Percentiles rank a stretch among this genome's conserved stretches.
Evolutionary conservation across 2,113 vertebrate genomes (phyloP).

Genomic region (Prunella himalayana): DNA sequence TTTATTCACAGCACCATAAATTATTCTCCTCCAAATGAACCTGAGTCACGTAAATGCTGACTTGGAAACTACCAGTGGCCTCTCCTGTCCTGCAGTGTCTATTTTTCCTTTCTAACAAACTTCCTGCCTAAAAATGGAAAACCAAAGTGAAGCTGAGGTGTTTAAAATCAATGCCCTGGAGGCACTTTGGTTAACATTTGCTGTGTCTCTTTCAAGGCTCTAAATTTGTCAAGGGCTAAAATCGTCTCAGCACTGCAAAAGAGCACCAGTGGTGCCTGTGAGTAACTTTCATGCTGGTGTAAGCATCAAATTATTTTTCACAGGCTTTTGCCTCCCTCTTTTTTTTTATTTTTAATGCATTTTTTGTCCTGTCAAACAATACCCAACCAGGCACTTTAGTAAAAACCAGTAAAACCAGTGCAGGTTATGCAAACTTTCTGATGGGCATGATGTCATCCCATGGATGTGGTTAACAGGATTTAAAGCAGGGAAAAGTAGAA

Average conservation of each 20-base stretch:
- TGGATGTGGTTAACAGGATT: background rate
- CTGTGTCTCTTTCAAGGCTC: background rate
- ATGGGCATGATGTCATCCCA: accelerated
- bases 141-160: conserved; percentile 23
- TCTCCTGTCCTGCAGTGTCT: conserved; percentile 9
- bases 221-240: background rate
- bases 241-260: background rate
- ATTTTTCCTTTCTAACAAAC: conserved; percentile 5
- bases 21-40: conserved; percentile 65
- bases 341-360: background rate
- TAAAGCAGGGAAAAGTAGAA: background rate
- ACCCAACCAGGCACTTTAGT: background rate
- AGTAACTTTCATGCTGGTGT: background rate
- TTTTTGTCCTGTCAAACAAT: background rate
- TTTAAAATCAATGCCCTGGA: conserved; percentile 49
- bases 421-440: background rate
- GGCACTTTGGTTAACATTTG: background rate
- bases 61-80: conserved; percentile 38
- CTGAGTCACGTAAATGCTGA: conserved; percentile 63
- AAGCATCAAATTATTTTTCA: background rate
- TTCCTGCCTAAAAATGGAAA: conserved; percentile 63
- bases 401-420: background rate
- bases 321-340: background rate
- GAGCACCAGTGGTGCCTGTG: background rate
- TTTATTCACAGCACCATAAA: conserved; percentile 70